A percentile compares a stretch with the other conserved stretches of the same genome.
Conservation (phyloP, 2,797 vertebrate species). For the Anguilla megastoma region DNA sequence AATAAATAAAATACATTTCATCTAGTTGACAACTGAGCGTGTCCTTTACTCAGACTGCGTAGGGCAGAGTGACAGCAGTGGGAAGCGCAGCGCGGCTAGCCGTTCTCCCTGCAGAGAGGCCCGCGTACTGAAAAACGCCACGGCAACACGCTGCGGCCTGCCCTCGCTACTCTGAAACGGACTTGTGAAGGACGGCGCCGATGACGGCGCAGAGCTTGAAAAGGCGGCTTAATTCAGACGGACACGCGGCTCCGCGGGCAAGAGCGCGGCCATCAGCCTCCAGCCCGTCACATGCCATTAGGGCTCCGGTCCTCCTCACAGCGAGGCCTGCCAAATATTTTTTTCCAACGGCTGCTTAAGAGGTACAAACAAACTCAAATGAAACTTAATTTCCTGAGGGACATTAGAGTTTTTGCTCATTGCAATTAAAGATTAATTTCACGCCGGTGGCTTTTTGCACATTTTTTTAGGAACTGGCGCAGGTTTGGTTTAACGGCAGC, state of each 20-base stretch:
- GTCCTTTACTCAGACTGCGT: neutral
- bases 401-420: neutral
- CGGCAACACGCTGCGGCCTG: neutral
- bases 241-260: neutral
- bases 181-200: neutral
- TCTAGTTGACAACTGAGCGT: neutral
- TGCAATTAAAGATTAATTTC: slow-evolving; percentile 18
- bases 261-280: neutral
- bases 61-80: neutral
- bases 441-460: neutral
- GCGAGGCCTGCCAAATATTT: neutral
- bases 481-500: neutral
- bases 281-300: neutral
- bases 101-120: neutral
- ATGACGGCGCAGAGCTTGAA: neutral
- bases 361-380: neutral
- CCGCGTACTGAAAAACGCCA: neutral
- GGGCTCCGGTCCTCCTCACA: neutral
- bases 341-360: neutral
- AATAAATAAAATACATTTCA: too few species aligned
- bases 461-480: slow-evolving; percentile 2
- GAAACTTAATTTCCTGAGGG: slow-evolving; percentile 19
- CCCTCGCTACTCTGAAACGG: neutral
- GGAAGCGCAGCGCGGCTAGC: neutral
- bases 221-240: neutral